These are phyloP conservation scores for Beris morrisii DNA, from an alignment of 2,888 invertebrate genomes.

Conservation along the genomic window DNA sequence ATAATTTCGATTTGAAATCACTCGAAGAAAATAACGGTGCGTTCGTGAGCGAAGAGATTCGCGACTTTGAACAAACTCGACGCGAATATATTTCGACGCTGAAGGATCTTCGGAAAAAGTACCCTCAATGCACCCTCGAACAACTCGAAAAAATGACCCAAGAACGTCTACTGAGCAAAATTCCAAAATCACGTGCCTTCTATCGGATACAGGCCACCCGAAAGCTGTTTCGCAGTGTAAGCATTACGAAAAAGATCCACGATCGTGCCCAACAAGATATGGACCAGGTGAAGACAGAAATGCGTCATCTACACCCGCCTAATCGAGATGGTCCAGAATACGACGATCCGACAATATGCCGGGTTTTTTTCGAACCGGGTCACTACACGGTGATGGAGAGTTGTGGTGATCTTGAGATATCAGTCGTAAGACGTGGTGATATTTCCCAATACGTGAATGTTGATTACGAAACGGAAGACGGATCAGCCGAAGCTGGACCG, in stretches of 20 bases:
- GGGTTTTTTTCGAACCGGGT: conserved; percentile 91
- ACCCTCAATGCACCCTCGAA: conserved; percentile 88
- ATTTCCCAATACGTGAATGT: conserved; percentile 78
- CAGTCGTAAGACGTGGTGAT: conserved; percentile 84
- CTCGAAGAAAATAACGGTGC: conserved; percentile 60
- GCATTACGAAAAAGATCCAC: conserved; percentile 85
- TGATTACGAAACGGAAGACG: conserved; percentile 94
- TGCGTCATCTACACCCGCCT: conserved; percentile 63
- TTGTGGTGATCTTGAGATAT: conserved; percentile 90
- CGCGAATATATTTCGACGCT: conserved; percentile 91
- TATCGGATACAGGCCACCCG: conserved; percentile 95
- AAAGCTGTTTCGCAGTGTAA: conserved; percentile 92
- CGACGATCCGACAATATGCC: conserved; percentile 66
- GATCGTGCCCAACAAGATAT: conserved; percentile 84
- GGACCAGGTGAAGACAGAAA: conserved; percentile 65
- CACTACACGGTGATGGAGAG: conserved; percentile 99
- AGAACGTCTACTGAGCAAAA: conserved; percentile 85
- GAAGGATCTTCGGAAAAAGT: conserved; percentile 84
- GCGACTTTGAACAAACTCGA: conserved; percentile 88
- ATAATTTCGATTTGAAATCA: conserved; percentile 61
- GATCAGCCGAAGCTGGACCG: conserved; percentile 93
- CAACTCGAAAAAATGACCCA: conserved; percentile 92
- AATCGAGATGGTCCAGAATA: conserved; percentile 63
- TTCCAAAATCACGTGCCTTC: conserved; percentile 94
- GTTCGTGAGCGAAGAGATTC: conserved; percentile 64